Conservation (phyloP, 1,140 invertebrate species). For the Bursaphelenchus mucronatus region DNA sequence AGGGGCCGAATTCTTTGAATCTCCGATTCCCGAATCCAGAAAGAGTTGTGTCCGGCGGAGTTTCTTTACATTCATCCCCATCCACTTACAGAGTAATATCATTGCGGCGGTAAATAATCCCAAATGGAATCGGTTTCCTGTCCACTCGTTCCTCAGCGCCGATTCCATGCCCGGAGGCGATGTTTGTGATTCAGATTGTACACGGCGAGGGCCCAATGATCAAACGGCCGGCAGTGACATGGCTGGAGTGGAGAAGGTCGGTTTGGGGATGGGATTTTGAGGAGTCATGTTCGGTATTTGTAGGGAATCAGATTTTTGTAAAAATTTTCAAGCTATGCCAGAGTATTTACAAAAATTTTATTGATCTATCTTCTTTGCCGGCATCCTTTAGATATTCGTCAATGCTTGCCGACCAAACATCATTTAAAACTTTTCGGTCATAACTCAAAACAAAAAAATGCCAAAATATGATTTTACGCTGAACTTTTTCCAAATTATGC, state of each 20-base stretch:
- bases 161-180: slow-evolving; percentile 54
- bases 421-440: too few species aligned
- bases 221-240: slow-evolving; percentile 29
- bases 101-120: slow-evolving; percentile 81
- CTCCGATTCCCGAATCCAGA: too few species aligned
- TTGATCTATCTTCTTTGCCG: too few species aligned
- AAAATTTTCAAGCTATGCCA: too few species aligned
- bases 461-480: neutral
- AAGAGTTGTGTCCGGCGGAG: neutral
- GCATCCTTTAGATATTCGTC: too few species aligned
- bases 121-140: slow-evolving; percentile 69
- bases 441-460: neutral
- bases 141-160: slow-evolving; percentile 47
- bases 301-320: neutral
- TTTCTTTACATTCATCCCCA: neutral
- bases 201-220: slow-evolving; percentile 18
- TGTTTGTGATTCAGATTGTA: slow-evolving; percentile 50
- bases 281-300: neutral
- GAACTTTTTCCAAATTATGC: neutral
- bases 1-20: too few species aligned
- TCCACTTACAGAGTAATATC: slow-evolving; percentile 69
- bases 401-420: too few species aligned
- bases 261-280: slow-evolving; percentile 11
- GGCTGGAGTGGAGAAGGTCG: slow-evolving; percentile 41
- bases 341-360: too few species aligned